Evolutionary conservation across 2,888 invertebrate species (phyloP), one percentile per base, ranked within the genome.

Genomic region (Ecliptopera silaceata): DNA sequence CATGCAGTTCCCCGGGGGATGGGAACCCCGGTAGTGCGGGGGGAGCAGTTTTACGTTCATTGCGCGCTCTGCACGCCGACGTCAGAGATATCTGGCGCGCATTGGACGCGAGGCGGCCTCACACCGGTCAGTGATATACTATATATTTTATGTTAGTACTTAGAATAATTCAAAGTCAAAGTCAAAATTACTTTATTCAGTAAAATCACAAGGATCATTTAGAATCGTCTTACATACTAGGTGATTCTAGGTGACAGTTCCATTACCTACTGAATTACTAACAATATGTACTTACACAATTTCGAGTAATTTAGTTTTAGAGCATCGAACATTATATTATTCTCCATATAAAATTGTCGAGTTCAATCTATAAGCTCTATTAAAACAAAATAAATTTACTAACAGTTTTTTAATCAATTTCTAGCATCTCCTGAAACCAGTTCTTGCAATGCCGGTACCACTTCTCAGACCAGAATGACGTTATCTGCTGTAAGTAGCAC

Each of bases 351-450:
- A n/a, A n/a, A n/a, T n/a, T n/a, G n/a, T n/a, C n/a, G n/a, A n/a
- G n/a, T n/a, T n/a, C n/a, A n/a, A n/a, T n/a, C n/a, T n/a, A n/a
- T n/a, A n/a, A n/a, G n/a, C n/a, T n/a, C n/a, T n/a, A n/a, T n/a
- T n/a, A n/a, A n/a, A n/a, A n/a, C 22, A 22, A 22, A 22, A 6
- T 22, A 22, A 22, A 22, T 5, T 4, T 6, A 26, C 10, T 1
- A 13, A 5, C 8, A 10, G 10, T 11, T 0, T 0, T 36, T 45
- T 13, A 31, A 44, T 12, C 32, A 46, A 44, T 20, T 79, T 71
- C 3, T 76, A 88, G 90, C 80, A 0, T 90, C 90, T 1, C 90
- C 90, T n/a, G 90, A 90, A 68, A 84, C 88, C 0, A 90, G 90
- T 66, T 90, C 90, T 0, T 88, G 82, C 57, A 86, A 89, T 32